phyloP scores from a whole-genome alignment of 2,797 vertebrate genomes.

The Poecile montanus region DNA sequence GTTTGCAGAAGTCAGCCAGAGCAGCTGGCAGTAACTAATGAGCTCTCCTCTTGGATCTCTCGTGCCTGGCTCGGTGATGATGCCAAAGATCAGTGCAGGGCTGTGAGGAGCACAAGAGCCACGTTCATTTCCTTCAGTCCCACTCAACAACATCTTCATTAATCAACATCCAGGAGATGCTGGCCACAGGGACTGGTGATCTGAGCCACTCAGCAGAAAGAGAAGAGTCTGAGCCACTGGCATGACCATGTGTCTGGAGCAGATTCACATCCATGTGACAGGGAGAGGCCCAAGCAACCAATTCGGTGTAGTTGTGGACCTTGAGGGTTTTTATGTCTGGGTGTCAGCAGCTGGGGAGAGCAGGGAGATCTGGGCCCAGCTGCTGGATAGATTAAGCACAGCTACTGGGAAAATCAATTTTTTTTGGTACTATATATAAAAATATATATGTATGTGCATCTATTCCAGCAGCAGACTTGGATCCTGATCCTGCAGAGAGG shows the following conservation, averaged over 20 bases:
- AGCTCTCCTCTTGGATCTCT: not conserved
- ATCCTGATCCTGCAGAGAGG: not conserved
- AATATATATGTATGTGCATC: no score
- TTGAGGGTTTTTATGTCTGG: not conserved
- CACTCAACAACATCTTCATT: not conserved
- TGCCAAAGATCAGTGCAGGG: not conserved
- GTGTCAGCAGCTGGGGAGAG: not conserved
- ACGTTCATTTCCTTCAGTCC: not conserved
- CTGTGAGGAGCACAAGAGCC: not conserved
- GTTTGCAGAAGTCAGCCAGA: not conserved
- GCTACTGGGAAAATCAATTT: not conserved
- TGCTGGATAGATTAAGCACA: not conserved
- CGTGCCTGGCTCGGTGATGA: not conserved
- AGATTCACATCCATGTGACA: fast-evolving
- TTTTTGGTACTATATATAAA: not conserved
- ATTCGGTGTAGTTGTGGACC: fast-evolving
- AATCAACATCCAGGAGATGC: not conserved
- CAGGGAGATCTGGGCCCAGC: not conserved
- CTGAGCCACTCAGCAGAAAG: not conserved
- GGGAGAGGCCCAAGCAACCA: not conserved
- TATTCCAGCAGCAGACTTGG: not conserved
- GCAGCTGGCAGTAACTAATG: not conserved
- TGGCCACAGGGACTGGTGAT: not conserved
- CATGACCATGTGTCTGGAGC: not conserved
- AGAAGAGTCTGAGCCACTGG: not conserved